phyloP scores from a whole-genome alignment of 2,888 invertebrate species.

The Scaptomyza tumidula region DNA sequence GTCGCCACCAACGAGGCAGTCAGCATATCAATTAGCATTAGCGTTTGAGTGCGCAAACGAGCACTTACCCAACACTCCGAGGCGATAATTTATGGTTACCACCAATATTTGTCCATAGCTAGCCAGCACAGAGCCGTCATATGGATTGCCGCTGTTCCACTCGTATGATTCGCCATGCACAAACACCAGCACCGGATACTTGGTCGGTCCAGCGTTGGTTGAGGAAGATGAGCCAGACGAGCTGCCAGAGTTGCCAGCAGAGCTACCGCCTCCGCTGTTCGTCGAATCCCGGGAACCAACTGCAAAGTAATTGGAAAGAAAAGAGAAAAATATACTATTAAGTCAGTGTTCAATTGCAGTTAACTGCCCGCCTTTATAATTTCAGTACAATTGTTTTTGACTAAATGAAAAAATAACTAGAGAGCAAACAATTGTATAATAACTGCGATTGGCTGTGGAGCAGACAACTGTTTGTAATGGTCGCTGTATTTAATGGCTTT shows the following conservation, averaged over 20 bases:
- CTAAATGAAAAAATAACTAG: constrained; percentile 2
- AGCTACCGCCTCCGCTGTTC: constrained; percentile 52
- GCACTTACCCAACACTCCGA: constrained; percentile 91
- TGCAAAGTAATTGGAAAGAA: constrained; percentile 63
- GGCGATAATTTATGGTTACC: constrained; percentile 94
- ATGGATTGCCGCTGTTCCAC: constrained; percentile 99
- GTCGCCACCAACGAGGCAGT: constrained; percentile 48
- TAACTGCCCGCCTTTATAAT: constrained; percentile 28
- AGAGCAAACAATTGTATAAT: constrained; percentile 22
- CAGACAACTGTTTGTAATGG: constrained; percentile 39
- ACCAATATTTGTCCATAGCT: constrained; percentile 96
- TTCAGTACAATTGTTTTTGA: constrained; percentile 33
- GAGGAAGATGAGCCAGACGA: constrained; percentile 82
- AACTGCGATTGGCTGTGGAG: constrained; percentile 12
- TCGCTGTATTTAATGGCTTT: constrained; percentile 44
- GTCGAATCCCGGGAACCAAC: constrained; percentile 84
- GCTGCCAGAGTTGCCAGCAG: constrained; percentile 54
- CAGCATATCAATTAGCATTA: constrained; percentile 75
- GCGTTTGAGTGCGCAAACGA: constrained; percentile 46
- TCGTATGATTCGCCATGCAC: constrained; percentile 98
- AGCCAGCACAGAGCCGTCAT: constrained; percentile 97
- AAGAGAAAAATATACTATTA: constrained; percentile 13
- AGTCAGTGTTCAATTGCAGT: constrained; percentile 41
- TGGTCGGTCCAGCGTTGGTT: constrained; percentile 84
- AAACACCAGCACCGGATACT: constrained; percentile 96